phyloP scores from a whole-genome alignment of 2,888 invertebrate genomes.

The Hirtodrosophila duncani region DNA sequence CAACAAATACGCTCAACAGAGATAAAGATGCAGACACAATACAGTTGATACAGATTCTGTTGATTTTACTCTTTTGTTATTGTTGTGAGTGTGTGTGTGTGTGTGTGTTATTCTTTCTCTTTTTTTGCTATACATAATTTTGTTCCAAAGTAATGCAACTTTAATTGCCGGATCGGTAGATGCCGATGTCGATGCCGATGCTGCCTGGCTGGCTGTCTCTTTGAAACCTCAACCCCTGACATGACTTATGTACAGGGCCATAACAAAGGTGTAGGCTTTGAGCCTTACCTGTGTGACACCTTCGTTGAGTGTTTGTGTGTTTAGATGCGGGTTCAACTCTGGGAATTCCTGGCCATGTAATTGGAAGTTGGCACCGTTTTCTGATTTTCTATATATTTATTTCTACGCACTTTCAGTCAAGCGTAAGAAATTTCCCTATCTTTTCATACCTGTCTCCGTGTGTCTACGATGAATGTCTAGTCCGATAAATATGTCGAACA shows the following conservation, averaged over 20 bases:
- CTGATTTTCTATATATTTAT: conserved; percentile 5
- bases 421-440: conserved; percentile 27
- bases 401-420: conserved; percentile 19
- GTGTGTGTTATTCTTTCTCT: conserved; percentile 11
- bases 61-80: too few relatives aligned
- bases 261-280: conserved; percentile 30
- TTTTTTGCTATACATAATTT: conserved; percentile 21
- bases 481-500: not conserved
- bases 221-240: conserved; percentile 1
- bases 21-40: conserved; percentile 7
- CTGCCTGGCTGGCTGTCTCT: not conserved
- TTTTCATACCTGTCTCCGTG: conserved; percentile 1
- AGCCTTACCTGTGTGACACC: conserved; percentile 22
- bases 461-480: too few relatives aligned
- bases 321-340: conserved; percentile 19
- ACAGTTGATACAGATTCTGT: not conserved
- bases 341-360: conserved; percentile 40
- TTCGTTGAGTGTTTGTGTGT: conserved; percentile 9
- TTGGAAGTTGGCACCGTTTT: too few relatives aligned
- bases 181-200: conserved; percentile 13
- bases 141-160: conserved; percentile 29
- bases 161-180: conserved; percentile 57
- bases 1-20: conserved; percentile 22
- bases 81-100: too few relatives aligned
- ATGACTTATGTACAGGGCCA: conserved; percentile 31